A percentile compares a stretch with the other conserved stretches of the same genome.
phyloP scores from a whole-genome alignment of 2,797 vertebrate genomes.

The Dallia pectoralis region DNA sequence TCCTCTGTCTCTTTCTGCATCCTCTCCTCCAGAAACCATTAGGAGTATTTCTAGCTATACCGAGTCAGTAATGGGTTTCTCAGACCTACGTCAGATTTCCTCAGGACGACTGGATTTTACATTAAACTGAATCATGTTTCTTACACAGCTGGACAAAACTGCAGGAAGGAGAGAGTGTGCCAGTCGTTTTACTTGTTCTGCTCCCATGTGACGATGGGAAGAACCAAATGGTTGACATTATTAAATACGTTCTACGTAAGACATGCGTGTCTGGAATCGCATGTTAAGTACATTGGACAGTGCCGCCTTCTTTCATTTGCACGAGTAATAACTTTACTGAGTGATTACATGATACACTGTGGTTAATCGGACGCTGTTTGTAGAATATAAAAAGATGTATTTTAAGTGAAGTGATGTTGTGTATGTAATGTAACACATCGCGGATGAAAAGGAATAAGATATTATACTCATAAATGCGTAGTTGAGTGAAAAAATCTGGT shows the following conservation, averaged over 20 bases:
- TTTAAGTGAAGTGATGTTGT: neutral
- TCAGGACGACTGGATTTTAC: slow-evolving; percentile 64
- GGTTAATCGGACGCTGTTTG: neutral
- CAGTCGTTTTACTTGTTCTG: neutral
- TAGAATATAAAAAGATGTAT: neutral
- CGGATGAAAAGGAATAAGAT: neutral
- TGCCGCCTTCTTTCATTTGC: no score
- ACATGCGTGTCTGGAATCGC: neutral
- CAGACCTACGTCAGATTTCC: slow-evolving; percentile 62
- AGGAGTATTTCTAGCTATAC: slow-evolving; percentile 39
- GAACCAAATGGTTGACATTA: neutral
- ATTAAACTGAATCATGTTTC: slow-evolving; percentile 66
- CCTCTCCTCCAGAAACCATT: slow-evolving; percentile 32
- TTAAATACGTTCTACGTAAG: neutral
- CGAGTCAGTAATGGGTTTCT: slow-evolving; percentile 53
- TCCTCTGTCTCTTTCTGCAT: neutral
- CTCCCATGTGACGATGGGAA: neutral
- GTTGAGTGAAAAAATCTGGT: neutral
- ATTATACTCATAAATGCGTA: neutral
- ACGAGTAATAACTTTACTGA: neutral
- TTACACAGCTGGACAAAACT: slow-evolving; percentile 42
- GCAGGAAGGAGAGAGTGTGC: slow-evolving; percentile 18
- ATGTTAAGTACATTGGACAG: neutral
- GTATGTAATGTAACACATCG: neutral
- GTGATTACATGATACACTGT: neutral